Base-by-base conservation (phyloP, 2,113 vertebrate species). In the Labeo catla region DNA sequence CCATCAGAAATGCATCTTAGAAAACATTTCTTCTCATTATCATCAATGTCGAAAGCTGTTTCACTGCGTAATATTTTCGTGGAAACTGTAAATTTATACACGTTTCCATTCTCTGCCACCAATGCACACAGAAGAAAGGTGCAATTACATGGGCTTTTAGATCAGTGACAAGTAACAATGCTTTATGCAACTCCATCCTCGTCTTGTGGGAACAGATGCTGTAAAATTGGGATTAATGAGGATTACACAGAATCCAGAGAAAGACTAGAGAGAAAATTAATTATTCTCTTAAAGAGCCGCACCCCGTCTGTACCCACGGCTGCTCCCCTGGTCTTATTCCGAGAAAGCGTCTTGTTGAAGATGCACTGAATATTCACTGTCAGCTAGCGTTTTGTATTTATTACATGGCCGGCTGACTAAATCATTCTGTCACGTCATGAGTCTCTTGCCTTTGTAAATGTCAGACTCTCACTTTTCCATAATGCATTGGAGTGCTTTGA, bases 181-280 rank as follows among this genome's bases (percentile, higher is more conserved):
- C 59, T 68, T 87, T 47, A 36, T 59, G 72, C 86, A 84, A 80
- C 57, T 54, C 66, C 28, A 23, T 74, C 76, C 88, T 74, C 34
- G 43, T 87, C 84, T 84, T 50, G 83, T 70, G 68, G 76, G 66
- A 88, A 73, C 76, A 84, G 54, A 84, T 63, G 84, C 43, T 77
- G 65, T 78, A 66, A 81, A 88, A 87, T 83, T 76, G 13, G 23
- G 54, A 87, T 87, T 86, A 81, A 68, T 85, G 79, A 80, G 84
- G 68, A 86, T 87, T 86, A 76, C n/a, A 81, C 23, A 43, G 73
- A 83, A 81, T 78, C 45, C 81, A 70, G n/a, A 83, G 65, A 83
- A 83, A 72, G 72, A 66, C 61, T 74, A 82, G 34, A 54, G 68
- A 82, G 81, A 50, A 81, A 76, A 77, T 73, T 59, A 83, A 77